Evolutionary conservation across 2,797 vertebrate genomes (phyloP).

Genomic region (Hippopotamyrus pictus): DNA sequence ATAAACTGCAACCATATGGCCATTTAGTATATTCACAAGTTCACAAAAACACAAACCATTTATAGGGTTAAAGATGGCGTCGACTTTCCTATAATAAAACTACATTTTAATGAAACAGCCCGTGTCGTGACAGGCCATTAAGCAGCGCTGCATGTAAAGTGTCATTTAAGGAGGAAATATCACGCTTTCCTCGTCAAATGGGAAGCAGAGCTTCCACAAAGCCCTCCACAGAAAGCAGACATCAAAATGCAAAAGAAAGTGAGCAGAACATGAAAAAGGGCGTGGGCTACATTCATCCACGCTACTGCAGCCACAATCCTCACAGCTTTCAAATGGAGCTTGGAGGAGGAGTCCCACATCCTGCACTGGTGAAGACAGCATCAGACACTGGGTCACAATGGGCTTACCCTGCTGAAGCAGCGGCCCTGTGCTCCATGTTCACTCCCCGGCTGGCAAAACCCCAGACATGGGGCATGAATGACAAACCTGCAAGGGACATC

Average conservation of each 20-base stretch:
- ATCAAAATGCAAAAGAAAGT: background rate
- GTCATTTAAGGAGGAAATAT: background rate
- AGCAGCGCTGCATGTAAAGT: background rate
- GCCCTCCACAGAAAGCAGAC: background rate
- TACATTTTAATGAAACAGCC: background rate
- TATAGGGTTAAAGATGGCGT: constrained; percentile 30
- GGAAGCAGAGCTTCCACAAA: background rate
- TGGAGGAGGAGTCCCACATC: background rate
- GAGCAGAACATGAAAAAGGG: background rate
- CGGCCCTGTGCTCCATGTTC: background rate
- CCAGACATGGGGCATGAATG: background rate
- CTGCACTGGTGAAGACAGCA: background rate
- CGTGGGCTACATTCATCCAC: background rate
- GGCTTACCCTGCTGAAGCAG: background rate
- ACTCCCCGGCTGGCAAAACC: background rate
- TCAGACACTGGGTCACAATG: background rate
- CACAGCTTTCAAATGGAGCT: background rate
- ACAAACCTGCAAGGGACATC: background rate
- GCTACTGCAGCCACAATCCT: background rate
- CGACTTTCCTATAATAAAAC: constrained; percentile 34
- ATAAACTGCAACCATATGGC: constrained; percentile 22
- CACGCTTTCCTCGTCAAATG: background rate
- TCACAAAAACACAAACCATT: constrained; percentile 45
- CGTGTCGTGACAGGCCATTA: background rate
- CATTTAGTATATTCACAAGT: constrained; percentile 32